phyloP scores from a whole-genome alignment of 2,888 invertebrate genomes.

The Archaeoteleia sp. region DNA sequence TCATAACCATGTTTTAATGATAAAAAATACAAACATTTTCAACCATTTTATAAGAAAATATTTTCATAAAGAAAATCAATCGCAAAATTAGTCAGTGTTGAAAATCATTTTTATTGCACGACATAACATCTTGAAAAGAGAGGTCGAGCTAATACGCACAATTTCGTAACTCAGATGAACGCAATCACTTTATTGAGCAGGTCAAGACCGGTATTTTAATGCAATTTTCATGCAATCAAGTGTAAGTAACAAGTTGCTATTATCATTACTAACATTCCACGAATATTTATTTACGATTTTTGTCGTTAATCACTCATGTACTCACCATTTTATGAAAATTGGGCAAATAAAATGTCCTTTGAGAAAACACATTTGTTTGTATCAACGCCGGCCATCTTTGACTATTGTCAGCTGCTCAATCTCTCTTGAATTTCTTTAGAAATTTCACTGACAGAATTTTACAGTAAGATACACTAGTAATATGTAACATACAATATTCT shows the following conservation, averaged over 20 bases:
- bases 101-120: not conserved
- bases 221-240: not conserved
- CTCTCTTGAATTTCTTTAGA: constrained; percentile 9
- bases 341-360: constrained; percentile 8
- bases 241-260: no score
- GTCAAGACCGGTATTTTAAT: constrained; percentile 35
- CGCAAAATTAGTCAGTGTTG: not conserved
- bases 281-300: not conserved
- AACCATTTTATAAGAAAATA: not conserved
- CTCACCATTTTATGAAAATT: constrained; percentile 10
- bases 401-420: constrained; percentile 45
- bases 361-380: constrained; percentile 43
- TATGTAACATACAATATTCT: not conserved
- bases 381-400: constrained; percentile 52
- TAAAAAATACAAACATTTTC: no score
- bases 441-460: not conserved
- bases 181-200: constrained; percentile 38
- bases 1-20: no score
- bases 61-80: constrained; percentile 2
- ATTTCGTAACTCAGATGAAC: constrained; percentile 26
- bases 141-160: not conserved
- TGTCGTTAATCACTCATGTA: constrained; percentile 5
- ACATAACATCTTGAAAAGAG: not conserved
- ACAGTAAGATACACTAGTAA: not conserved
- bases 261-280: no score